Conservation (phyloP, 2,888 invertebrate species). For the Gari tellinella region DNA sequence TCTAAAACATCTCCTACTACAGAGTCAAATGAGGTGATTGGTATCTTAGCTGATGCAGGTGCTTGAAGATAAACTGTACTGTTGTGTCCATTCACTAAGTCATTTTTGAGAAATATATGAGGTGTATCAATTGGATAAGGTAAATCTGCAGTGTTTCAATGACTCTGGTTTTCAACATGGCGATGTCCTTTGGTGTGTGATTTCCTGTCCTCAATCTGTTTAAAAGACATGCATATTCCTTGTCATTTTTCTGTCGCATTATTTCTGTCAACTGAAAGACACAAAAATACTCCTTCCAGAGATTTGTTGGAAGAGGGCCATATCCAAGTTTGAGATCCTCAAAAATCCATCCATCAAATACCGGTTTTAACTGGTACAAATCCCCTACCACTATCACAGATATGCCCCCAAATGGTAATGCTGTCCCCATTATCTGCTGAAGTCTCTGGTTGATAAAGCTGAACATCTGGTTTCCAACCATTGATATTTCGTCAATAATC, state of each 20-base stretch:
- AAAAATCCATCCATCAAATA: constrained; percentile 48
- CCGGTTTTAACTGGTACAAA: constrained; percentile 50
- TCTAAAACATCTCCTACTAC: constrained; percentile 11
- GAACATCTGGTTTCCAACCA: constrained; percentile 50
- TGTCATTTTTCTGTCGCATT: constrained; percentile 26
- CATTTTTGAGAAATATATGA: constrained; percentile 27
- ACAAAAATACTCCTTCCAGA: constrained; percentile 43
- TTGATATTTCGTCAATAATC: constrained; percentile 57
- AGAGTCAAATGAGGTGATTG: neutral
- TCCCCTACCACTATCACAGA: constrained; percentile 14
- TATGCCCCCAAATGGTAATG: constrained; percentile 45
- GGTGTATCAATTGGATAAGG: constrained; percentile 16
- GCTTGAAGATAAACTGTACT: constrained; percentile 1
- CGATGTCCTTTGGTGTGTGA: constrained; percentile 5
- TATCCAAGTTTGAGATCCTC: constrained; percentile 2
- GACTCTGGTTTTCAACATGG: constrained; percentile 5
- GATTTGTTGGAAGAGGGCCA: constrained; percentile 26
- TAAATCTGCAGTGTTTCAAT: neutral
- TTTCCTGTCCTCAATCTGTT: constrained; percentile 4
- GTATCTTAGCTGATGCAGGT: neutral
- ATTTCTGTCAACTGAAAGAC: constrained; percentile 46
- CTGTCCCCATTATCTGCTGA: constrained; percentile 28
- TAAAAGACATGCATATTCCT: no score
- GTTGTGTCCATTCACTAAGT: constrained; percentile 23
- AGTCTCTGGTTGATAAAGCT: constrained; percentile 34